A percentile compares a stretch with the other conserved stretches of the same genome.
Evolutionary conservation across 2,113 vertebrate species (phyloP).

Genomic region (Felis chaus): DNA sequence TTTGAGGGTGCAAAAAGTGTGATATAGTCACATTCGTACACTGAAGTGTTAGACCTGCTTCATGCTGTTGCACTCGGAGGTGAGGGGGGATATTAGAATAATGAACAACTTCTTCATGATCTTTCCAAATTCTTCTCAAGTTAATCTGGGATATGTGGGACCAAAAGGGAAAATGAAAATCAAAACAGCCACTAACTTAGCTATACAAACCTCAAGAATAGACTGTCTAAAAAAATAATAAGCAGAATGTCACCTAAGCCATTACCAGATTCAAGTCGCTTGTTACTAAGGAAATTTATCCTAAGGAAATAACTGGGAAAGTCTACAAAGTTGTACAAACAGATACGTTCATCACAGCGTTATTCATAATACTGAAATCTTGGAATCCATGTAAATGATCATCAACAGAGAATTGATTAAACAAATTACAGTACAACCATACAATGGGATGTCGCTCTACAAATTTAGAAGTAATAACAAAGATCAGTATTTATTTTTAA

Average conservation of each 20-base stretch:
- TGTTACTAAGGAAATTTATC: background rate
- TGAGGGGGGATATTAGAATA: background rate
- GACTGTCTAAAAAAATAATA: background rate
- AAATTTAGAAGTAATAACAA: conserved; percentile 10
- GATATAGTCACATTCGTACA: background rate
- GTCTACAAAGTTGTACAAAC: background rate
- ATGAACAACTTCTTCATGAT: background rate
- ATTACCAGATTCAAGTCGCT: background rate
- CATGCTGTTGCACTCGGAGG: background rate
- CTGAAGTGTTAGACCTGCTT: background rate
- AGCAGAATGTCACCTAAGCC: background rate
- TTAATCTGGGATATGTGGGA: background rate
- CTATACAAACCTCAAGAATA: background rate
- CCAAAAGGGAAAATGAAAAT: background rate
- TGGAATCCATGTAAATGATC: background rate
- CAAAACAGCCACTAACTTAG: background rate
- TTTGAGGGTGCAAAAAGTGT: background rate
- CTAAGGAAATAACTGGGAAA: conserved; percentile 23
- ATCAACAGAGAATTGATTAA: background rate
- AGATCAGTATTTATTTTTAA: background rate
- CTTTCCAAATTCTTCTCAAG: conserved; percentile 1
- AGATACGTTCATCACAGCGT: background rate
- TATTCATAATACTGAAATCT: background rate
- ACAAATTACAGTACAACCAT: background rate
- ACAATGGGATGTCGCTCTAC: background rate